Evolutionary conservation across 2,797 vertebrate species (phyloP), one percentile per base, ranked within the genome.

Genomic region (Gastrophryne carolinensis): DNA sequence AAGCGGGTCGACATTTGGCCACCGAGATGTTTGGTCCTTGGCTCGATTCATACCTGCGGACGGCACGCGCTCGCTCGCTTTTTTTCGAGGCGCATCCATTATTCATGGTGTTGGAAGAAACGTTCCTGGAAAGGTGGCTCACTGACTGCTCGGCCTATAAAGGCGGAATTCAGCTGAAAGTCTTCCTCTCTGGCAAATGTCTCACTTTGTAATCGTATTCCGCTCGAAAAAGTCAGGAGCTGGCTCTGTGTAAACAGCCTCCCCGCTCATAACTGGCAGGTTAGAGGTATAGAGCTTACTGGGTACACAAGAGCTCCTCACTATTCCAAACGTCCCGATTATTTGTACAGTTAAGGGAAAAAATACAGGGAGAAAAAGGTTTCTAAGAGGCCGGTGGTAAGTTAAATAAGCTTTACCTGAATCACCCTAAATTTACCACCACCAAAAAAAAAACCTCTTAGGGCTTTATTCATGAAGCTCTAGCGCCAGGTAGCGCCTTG

Each of bases 131-230:
- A 44, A 63, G 68, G 56, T 12, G 66, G 70, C 75, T 75, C 79
- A 76, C 61, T 21, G 79, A 80, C 70, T 88, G 83, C 86, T 88
- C 87, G 82, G 84, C 86, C 82, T 88, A 35, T 37, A 15, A 57
- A 83, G 63, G 72, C 72, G 11, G 23, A 78, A 52, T 75, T 83
- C 9, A 27, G 83, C 75, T 79, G 79, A 29, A n/a, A n/a, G n/a
- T 61, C 77, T 54, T 10, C 24, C 35, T 29, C 37, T 56, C 73
- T 75, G 73, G 73, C 73, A 50, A 12, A 24, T 11, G 7, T 4
- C 32, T 67, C 21, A 7, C 23, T 12, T 44, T 41, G 65, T 62
- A 76, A 76, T 58, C 56, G 30, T 73, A 37, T 63, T 72, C 70
- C 70, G 26, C 44, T 39, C n/a, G n/a, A 26, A 24, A 15, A 49